Evolutionary conservation across 2,113 vertebrate genomes (phyloP).

Genomic region (Macquaria australasica): DNA sequence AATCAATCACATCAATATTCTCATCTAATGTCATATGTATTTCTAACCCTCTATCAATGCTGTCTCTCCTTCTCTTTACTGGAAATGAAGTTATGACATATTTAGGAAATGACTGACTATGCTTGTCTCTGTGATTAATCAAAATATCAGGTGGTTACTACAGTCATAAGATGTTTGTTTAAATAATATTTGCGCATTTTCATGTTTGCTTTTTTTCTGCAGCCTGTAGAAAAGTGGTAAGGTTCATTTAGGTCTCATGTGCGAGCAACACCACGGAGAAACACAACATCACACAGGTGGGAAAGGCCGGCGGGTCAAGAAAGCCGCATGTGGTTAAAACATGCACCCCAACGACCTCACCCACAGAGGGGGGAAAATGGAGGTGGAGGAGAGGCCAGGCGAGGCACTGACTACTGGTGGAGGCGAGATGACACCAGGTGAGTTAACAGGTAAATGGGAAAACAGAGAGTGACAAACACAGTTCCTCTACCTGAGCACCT

Average conservation of each 20-base stretch:
- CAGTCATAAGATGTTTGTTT: no score
- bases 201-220: not conserved
- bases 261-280: conserved; percentile 54
- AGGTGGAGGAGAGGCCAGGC: conserved; percentile 36
- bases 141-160: not conserved
- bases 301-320: conserved; percentile 42
- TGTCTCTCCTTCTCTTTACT: not conserved
- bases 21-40: not conserved
- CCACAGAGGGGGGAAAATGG: not conserved
- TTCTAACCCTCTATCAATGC: not conserved
- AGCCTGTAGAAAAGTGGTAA: conserved; percentile 29
- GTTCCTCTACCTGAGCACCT: conserved; percentile 99
- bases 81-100: not conserved
- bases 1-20: not conserved
- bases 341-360: conserved; percentile 73
- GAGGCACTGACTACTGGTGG: conserved; percentile 33
- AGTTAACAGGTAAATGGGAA: conserved; percentile 72
- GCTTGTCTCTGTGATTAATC: not conserved
- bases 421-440: conserved; percentile 53
- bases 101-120: not conserved
- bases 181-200: conserved; percentile 1
- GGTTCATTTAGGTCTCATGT: conserved; percentile 65
- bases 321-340: conserved; percentile 59
- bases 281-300: conserved; percentile 43
- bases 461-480: conserved; percentile 82